A percentile compares a stretch with the other conserved stretches of the same genome.
Evolutionary conservation across 1,140 invertebrate species (phyloP).

Genomic region (Mylabris phalerata): DNA sequence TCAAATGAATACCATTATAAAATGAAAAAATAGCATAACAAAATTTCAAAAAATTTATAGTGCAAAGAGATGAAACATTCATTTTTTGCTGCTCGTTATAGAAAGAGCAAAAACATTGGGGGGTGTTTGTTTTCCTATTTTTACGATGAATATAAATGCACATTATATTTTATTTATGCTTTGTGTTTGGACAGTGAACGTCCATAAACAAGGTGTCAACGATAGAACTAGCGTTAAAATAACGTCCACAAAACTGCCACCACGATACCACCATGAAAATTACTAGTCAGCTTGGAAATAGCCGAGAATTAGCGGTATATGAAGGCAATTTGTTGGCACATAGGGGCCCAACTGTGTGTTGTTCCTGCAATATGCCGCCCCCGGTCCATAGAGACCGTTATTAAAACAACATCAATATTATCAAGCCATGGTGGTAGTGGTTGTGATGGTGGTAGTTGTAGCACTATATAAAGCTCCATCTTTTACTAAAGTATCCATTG

Average conservation of each 20-base stretch:
- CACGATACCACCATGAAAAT: too few relatives aligned
- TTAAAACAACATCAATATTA: slow-evolving; percentile 13
- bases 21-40: too few relatives aligned
- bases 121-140: too few relatives aligned
- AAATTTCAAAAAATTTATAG: too few relatives aligned
- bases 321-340: neutral
- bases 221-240: slow-evolving; percentile 4
- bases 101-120: too few relatives aligned
- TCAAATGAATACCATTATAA: neutral
- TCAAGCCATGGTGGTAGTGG: neutral
- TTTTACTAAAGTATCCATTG: too few relatives aligned
- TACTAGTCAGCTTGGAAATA: neutral
- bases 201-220: slow-evolving; percentile 13
- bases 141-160: slow-evolving; percentile 16
- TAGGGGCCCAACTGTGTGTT: neutral
- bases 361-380: slow-evolving; percentile 1
- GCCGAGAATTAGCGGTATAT: neutral
- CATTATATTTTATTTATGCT: slow-evolving; percentile 10
- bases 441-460: too few relatives aligned
- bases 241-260: neutral
- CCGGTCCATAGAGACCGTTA: slow-evolving; percentile 1
- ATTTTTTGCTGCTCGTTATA: too few relatives aligned
- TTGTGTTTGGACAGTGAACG: slow-evolving; percentile 1
- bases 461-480: too few relatives aligned
- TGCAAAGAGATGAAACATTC: too few relatives aligned